These are phyloP conservation scores for Telmatochromis brichardi DNA, from an alignment of 2,113 vertebrate genomes.

Conservation along the genomic window DNA sequence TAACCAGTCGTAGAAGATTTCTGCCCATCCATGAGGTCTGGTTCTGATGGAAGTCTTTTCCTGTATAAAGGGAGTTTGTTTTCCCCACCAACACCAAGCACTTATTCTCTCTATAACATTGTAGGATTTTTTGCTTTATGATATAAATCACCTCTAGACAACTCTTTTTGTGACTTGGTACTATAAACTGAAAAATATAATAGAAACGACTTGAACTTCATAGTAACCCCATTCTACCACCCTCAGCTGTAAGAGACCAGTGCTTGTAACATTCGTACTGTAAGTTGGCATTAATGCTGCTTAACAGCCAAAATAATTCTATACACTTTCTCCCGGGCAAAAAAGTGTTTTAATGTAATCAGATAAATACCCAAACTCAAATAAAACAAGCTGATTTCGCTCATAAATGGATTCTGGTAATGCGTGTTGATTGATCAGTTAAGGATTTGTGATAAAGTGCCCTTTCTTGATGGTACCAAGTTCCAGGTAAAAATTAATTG, in stretches of 20 bases:
- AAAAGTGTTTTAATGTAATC: not conserved
- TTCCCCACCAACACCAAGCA: not conserved
- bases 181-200: not conserved
- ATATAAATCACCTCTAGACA: not conserved
- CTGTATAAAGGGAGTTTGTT: not conserved
- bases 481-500: not conserved
- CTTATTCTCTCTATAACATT: not conserved
- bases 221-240: not conserved
- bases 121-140: not conserved
- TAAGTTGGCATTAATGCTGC: not conserved
- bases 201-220: not conserved
- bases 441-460: not conserved
- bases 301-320: not conserved
- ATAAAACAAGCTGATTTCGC: accelerated
- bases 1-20: not conserved
- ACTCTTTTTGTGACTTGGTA: not conserved
- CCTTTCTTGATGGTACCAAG: not conserved
- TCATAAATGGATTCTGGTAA: not conserved
- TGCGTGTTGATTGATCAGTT: not conserved
- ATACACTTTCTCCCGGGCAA: accelerated
- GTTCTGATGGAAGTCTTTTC: not conserved
- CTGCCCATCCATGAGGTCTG: not conserved
- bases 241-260: not conserved
- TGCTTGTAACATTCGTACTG: not conserved
- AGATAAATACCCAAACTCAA: not conserved